These are phyloP conservation scores for Tiliqua scincoides DNA, from an alignment of 2,113 vertebrate genomes.

Conservation along the genomic window DNA sequence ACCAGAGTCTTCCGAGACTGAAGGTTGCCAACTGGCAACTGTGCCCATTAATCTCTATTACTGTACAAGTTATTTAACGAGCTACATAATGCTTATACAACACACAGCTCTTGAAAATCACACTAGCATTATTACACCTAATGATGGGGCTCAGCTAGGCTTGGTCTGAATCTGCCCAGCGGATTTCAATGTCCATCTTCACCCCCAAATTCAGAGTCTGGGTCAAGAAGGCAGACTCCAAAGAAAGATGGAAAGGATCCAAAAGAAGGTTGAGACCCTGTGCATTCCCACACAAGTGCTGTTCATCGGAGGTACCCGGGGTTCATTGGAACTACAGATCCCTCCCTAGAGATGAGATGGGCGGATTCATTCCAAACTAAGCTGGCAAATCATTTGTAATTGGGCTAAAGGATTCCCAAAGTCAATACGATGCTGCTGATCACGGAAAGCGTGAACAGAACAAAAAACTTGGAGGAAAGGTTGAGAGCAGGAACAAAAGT, in stretches of 20 bases:
- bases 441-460: not conserved
- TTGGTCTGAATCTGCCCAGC: not conserved
- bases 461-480: not conserved
- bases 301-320: too few species aligned
- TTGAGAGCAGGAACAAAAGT: not conserved
- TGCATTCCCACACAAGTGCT: too few species aligned
- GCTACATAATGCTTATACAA: not conserved
- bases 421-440: fast-evolving
- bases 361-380: not conserved
- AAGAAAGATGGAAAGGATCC: not conserved
- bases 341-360: not conserved
- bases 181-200: not conserved
- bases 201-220: not conserved
- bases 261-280: too few species aligned
- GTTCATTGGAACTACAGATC: too few species aligned
- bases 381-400: not conserved
- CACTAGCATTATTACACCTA: not conserved
- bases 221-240: not conserved
- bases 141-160: not conserved
- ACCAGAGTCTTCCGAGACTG: too few species aligned
- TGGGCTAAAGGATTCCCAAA: not conserved
- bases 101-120: not conserved
- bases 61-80: not conserved
- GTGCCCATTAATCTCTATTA: not conserved
- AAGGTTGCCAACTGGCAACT: not conserved